Evolutionary conservation across 2,113 vertebrate species (phyloP).

Genomic region (Okapia johnstoni): DNA sequence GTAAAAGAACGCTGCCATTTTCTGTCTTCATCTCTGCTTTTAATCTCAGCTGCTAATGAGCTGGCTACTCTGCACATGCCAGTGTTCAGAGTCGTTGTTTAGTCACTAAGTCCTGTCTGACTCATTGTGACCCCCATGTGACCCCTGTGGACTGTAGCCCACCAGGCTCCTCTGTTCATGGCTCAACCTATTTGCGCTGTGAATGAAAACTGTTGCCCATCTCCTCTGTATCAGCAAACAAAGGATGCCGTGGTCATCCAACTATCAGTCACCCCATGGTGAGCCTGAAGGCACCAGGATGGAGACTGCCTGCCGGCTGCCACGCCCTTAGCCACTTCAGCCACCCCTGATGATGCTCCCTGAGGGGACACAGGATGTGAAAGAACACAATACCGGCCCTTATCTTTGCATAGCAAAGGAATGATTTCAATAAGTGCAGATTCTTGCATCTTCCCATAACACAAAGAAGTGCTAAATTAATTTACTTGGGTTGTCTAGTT

Average conservation of each 20-base stretch:
- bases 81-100: neutral
- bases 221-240: neutral
- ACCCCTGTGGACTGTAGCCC: neutral
- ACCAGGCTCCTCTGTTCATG: neutral
- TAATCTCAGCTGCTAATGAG: neutral
- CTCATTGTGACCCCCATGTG: neutral
- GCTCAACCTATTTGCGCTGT: neutral
- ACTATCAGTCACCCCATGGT: neutral
- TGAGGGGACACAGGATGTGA: neutral
- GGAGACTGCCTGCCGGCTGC: neutral
- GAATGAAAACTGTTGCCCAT: neutral
- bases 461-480: neutral
- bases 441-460: neutral
- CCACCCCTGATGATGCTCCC: neutral
- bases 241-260: neutral
- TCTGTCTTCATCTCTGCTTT: neutral
- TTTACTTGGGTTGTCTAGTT: neutral
- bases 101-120: neutral
- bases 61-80: neutral
- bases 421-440: neutral
- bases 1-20: neutral
- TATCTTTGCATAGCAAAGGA: neutral
- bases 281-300: neutral
- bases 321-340: neutral
- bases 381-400: neutral